Base-by-base conservation (phyloP, 2,888 invertebrate genomes). In the Trichopria drosophilae region DNA sequence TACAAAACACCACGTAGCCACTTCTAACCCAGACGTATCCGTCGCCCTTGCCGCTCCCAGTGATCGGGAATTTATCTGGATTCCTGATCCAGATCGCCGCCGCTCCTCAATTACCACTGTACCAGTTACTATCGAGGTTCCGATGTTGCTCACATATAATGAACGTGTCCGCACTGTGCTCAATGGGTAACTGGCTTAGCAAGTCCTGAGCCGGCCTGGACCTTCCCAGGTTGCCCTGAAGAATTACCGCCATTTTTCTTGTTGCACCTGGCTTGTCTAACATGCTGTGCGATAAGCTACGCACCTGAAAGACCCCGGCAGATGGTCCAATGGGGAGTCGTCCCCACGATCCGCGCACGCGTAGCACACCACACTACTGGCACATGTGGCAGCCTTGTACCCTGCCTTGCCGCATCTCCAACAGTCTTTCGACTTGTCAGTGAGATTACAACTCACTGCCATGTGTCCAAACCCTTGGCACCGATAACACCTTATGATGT, bases 181-280 rank as follows among this genome's bases (percentile, higher is more conserved):
- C n/a, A n/a, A n/a, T n/a, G n/a, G n/a, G n/a, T n/a, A n/a, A n/a
- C n/a, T n/a, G n/a, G n/a, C n/a, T n/a, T n/a, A n/a, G n/a, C n/a
- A n/a, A n/a, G n/a, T n/a, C n/a, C 16, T 58, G 57, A 9, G 42
- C 56, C 15, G 47, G 45, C 19, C 47, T n/a, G n/a, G n/a, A n/a
- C n/a, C n/a, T n/a, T 55, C 24, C 57, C 54, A 18, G 59, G 59
- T 12, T 59, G n/a, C n/a, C 58, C 16, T 59, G 32, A 37, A 55
- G 61, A 9, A 59, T 18, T 41, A 59, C 47, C 41, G 31, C 55
- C 55, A 57, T 59, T 10, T 15, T 32, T 22, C n/a, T n/a, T n/a
- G n/a, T n/a, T n/a, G n/a, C n/a, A n/a, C n/a, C n/a, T n/a, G n/a
- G n/a, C n/a, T n/a, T n/a, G n/a, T n/a, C n/a, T n/a, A n/a, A n/a